A percentile compares a stretch with the other conserved stretches of the same genome.
Conservation (phyloP, 92 coral and sea anemone genomes). For the Hydrozoanthus gracilis region DNA sequence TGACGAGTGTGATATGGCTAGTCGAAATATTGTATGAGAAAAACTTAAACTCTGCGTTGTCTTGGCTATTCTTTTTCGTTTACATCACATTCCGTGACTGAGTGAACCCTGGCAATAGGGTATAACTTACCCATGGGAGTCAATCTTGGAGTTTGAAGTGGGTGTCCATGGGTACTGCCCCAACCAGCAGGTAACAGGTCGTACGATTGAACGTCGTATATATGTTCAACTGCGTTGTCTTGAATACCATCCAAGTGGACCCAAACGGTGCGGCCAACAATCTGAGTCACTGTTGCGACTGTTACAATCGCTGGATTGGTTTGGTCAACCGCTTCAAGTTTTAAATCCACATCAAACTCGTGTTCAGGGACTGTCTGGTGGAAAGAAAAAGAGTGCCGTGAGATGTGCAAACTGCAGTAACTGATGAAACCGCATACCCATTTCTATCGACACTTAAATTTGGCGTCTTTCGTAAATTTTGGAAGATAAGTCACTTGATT, state of each 20-base stretch:
- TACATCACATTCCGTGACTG: too few species aligned
- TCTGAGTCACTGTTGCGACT: conserved; percentile 82
- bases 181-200: conserved; percentile 86
- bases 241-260: conserved; percentile 76
- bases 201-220: conserved; percentile 81
- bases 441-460: too few species aligned
- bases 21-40: too few species aligned
- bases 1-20: too few species aligned
- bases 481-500: too few species aligned
- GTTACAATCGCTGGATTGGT: conserved; percentile 75
- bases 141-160: conserved; percentile 67
- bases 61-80: too few species aligned
- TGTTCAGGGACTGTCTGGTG: conserved; percentile 63
- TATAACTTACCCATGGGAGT: background rate
- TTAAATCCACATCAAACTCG: conserved; percentile 69
- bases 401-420: too few species aligned
- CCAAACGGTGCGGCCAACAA: conserved; percentile 91
- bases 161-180: conserved; percentile 91
- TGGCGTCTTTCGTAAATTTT: too few species aligned
- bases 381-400: background rate
- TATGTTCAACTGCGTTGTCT: conserved; percentile 77
- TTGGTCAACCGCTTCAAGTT: conserved; percentile 90
- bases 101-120: too few species aligned
- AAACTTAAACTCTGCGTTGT: too few species aligned
- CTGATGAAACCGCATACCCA: too few species aligned